Evolutionary conservation across 2,113 vertebrate species (phyloP).

Genomic region (Sarotherodon lohbergeri): DNA sequence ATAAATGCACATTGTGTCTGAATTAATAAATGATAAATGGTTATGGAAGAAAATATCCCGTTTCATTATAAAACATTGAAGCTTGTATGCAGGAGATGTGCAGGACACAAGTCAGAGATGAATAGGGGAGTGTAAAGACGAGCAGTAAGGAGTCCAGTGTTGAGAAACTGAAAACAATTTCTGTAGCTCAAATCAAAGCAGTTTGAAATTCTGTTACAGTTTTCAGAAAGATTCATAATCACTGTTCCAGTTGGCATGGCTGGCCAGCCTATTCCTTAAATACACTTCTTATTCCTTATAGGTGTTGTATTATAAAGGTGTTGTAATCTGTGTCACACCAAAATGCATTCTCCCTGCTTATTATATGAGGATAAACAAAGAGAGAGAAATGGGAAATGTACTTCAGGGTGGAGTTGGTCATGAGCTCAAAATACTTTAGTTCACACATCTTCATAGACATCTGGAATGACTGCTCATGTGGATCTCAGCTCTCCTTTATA

Average conservation of each 20-base stretch:
- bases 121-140: background rate
- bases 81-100: background rate
- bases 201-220: background rate
- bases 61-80: background rate
- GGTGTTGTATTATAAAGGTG: background rate
- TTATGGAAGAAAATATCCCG: background rate
- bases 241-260: background rate
- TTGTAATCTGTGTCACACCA: background rate
- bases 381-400: background rate
- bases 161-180: background rate
- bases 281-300: background rate
- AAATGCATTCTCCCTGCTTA: background rate
- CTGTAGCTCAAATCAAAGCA: background rate
- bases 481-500: background rate
- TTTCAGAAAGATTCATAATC: background rate
- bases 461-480: background rate
- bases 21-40: background rate
- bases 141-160: background rate
- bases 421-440: background rate
- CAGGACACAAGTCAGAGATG: background rate
- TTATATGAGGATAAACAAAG: background rate
- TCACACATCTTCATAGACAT: fast-evolving
- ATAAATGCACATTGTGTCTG: background rate
- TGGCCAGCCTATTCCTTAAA: background rate
- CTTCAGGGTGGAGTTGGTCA: background rate